phyloP scores from a whole-genome alignment of 2,888 invertebrate species.

The Malachius bipustulatus region DNA sequence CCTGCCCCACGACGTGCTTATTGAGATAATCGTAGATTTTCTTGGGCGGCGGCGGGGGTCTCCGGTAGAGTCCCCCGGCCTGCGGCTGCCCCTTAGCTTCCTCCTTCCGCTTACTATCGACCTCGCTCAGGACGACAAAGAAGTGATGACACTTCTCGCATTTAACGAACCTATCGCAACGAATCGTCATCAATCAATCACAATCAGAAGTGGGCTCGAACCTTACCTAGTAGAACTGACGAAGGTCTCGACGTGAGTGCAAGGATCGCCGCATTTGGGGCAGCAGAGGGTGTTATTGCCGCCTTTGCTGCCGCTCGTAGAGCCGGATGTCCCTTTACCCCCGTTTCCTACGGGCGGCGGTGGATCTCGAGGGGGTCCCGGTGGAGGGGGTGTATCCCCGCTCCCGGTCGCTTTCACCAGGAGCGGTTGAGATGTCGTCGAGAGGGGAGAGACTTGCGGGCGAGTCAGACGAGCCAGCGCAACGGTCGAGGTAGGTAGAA shows the following conservation, averaged over 20 bases:
- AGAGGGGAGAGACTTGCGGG: too few relatives aligned
- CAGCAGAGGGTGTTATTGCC: slow-evolving; percentile 76
- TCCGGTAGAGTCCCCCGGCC: slow-evolving; percentile 63
- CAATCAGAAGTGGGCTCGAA: too few relatives aligned
- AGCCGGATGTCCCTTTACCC: slow-evolving; percentile 16
- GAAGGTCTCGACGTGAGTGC: slow-evolving; percentile 93
- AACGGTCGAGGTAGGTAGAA: too few relatives aligned
- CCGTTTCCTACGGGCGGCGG: slow-evolving; percentile 18
- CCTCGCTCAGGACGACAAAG: slow-evolving; percentile 89
- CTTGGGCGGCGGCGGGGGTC: slow-evolving; percentile 90
- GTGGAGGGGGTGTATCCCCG: slow-evolving; percentile 25
- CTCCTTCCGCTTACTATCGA: slow-evolving; percentile 84
- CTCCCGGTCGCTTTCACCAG: slow-evolving; percentile 29
- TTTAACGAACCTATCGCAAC: slow-evolving; percentile 89
- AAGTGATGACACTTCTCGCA: slow-evolving; percentile 98
- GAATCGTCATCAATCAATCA: too few relatives aligned
- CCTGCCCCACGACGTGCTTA: slow-evolving; percentile 94
- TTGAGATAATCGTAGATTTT: slow-evolving; percentile 96
- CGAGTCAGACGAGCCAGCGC: too few relatives aligned
- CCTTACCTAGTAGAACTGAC: slow-evolving; percentile 77
- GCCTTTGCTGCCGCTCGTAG: slow-evolving; percentile 44
- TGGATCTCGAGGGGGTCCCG: slow-evolving; percentile 21
- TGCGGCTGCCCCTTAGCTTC: slow-evolving; percentile 57
- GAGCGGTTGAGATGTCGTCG: too few relatives aligned
- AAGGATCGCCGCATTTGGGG: slow-evolving; percentile 95